Evolutionary conservation across 2,113 vertebrate species (phyloP), one percentile per base, ranked within the genome.

Genomic region (Dryoscopus gambensis): DNA sequence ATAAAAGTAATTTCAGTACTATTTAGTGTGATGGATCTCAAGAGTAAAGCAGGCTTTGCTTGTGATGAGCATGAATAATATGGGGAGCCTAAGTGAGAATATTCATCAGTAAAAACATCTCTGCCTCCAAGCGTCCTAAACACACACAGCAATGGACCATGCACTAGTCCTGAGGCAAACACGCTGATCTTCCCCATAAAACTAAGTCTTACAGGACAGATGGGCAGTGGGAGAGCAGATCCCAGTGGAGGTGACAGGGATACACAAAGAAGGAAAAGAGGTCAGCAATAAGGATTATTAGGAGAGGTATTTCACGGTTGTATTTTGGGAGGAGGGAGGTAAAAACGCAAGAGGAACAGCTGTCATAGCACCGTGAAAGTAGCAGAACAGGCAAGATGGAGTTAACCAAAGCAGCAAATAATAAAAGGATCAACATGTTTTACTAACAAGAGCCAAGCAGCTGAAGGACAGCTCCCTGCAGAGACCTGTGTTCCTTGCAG

Each of bases 321-420:
- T 78, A 37, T 73, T 62, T 79, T 73, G n/a, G 46, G 25, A 91
- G 69, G 30, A 81, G 27, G 55, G 18, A 67, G 55, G 9, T 74
- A 28, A 84, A 89, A 74, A 53, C n/a, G 28, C 46, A 86, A 17
- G 21, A 92, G 44, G n/a, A 90, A 50, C 1, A 70, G 50, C n/a
- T 87, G 21, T 30, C 42, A 16, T 6, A 47, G 40, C 39, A 60
- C 53, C 37, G 11, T 15, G 24, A 35, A 69, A 76, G 35, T 5
- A 30, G n/a, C 8, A 10, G 69, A 71, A 79, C 18, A 63, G 79
- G 15, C 63, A 84, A 50, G 56, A 59, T 19, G 10, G 79, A 74
- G 76, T 84, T 94, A 95, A 95, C 42, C 52, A 65, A 70, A 84
- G 39, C 59, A 83, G 71, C 42, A 93, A 90, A 59, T n/a, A 86